A percentile compares a stretch with the other conserved stretches of the same genome.
Conservation (phyloP, 2,113 vertebrate genomes). For the Martes martes region DNA sequence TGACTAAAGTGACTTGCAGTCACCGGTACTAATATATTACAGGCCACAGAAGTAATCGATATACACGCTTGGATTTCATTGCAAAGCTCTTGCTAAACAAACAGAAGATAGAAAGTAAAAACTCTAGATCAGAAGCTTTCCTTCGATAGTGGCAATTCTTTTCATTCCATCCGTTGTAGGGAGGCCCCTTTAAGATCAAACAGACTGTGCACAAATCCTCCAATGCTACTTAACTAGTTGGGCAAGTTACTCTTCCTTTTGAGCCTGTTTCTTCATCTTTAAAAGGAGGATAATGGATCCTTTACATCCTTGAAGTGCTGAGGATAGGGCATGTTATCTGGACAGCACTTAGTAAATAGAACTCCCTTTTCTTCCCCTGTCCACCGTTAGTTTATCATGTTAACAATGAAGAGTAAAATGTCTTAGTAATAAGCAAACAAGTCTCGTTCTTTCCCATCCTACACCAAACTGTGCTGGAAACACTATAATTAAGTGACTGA, state of each 20-base stretch:
- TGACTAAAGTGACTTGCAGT: background rate
- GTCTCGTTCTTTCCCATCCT: background rate
- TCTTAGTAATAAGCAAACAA: constrained; percentile 18
- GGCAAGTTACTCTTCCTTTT: constrained; percentile 43
- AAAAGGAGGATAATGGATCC: constrained; percentile 24
- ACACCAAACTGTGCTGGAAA: constrained; percentile 22
- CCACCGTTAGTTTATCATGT: background rate
- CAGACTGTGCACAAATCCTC: background rate
- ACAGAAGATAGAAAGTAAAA: background rate
- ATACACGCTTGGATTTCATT: background rate
- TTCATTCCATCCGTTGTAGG: background rate
- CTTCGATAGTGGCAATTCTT: background rate
- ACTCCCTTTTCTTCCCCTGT: background rate
- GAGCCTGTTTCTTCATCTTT: constrained; percentile 43
- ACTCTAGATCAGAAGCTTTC: background rate
- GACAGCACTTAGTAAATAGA: background rate
- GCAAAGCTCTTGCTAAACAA: constrained; percentile 14
- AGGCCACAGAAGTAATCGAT: background rate
- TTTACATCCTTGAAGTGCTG: background rate
- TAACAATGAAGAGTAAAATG: background rate
- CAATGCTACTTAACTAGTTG: constrained; percentile 32
- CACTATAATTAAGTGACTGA: background rate
- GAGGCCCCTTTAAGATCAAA: background rate
- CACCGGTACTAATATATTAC: background rate
- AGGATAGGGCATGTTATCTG: background rate